These are phyloP conservation scores for Tinamus major DNA, from an alignment of 2,797 vertebrate genomes.

Conservation along the genomic window DNA sequence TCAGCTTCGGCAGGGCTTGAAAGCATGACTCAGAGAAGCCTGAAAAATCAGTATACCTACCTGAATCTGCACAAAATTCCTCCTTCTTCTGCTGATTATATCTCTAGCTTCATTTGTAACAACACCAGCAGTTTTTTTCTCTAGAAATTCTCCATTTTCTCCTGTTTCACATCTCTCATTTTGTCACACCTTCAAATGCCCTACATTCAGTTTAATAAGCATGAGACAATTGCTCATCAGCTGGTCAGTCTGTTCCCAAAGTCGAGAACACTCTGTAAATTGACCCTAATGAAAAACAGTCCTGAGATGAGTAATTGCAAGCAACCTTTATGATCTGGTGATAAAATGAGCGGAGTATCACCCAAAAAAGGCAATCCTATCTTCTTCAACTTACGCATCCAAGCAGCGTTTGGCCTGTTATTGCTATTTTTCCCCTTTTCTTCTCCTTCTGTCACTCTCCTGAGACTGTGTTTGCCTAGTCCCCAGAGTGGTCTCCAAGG, in stretches of 20 bases:
- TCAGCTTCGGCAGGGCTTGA: conserved; percentile 12
- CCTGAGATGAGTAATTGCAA: not conserved
- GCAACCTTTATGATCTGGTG: not conserved
- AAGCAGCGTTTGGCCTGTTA: not conserved
- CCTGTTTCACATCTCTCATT: not conserved
- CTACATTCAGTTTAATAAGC: not conserved
- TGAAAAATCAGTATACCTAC: not conserved
- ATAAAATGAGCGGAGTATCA: not conserved
- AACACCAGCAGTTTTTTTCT: not conserved
- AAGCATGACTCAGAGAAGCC: not conserved
- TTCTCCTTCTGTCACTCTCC: not conserved
- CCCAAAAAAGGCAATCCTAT: not conserved
- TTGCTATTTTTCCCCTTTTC: not conserved
- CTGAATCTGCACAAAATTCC: not conserved
- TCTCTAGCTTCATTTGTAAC: not conserved
- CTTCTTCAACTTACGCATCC: not conserved
- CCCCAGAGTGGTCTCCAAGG: not conserved
- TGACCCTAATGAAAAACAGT: not conserved
- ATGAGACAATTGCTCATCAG: not conserved
- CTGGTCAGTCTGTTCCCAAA: not conserved
- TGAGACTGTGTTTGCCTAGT: not conserved
- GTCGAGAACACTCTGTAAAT: not conserved
- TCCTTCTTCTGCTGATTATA: not conserved
- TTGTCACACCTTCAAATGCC: not conserved
- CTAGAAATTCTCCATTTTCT: not conserved